A percentile compares a stretch with the other conserved stretches of the same genome.
Evolutionary conservation across 2,797 vertebrate genomes (phyloP).

Genomic region (Oceanodroma leucorhoa): DNA sequence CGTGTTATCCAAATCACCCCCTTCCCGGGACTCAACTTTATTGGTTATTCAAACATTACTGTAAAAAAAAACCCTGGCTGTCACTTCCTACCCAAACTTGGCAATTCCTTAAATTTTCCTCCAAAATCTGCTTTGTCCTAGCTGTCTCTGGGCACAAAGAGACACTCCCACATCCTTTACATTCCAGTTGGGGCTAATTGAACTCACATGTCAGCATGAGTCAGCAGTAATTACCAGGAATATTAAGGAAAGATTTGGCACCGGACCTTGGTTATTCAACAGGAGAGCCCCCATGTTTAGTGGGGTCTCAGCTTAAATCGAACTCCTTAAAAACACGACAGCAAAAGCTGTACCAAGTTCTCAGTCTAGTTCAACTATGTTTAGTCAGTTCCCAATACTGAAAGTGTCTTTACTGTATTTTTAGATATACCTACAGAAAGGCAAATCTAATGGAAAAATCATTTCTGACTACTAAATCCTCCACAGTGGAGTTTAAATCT

Average conservation of each 20-base stretch:
- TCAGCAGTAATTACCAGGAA: constrained; percentile 69
- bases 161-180: constrained; percentile 71
- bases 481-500: neutral
- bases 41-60: constrained; percentile 19
- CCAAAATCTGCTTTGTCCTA: constrained; percentile 66
- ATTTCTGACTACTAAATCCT: constrained; percentile 17
- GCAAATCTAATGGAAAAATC: neutral
- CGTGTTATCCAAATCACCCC: neutral
- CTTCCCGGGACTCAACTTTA: neutral
- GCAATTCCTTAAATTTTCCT: constrained; percentile 50
- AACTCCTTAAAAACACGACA: neutral
- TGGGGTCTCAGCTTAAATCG: neutral
- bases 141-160: constrained; percentile 61
- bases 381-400: neutral
- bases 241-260: constrained; percentile 62
- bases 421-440: neutral
- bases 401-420: neutral
- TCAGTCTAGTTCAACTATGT: neutral
- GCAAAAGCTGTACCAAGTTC: neutral
- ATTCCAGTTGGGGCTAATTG: constrained; percentile 64
- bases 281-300: neutral
- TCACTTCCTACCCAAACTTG: constrained; percentile 51
- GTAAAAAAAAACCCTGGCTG: neutral
- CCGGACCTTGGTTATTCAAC: neutral
- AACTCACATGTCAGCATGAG: constrained; percentile 68